Evolutionary conservation across 2,888 invertebrate genomes (phyloP), one percentile per base, ranked within the genome.

Genomic region (Acanthococcus lagerstroemiae): DNA sequence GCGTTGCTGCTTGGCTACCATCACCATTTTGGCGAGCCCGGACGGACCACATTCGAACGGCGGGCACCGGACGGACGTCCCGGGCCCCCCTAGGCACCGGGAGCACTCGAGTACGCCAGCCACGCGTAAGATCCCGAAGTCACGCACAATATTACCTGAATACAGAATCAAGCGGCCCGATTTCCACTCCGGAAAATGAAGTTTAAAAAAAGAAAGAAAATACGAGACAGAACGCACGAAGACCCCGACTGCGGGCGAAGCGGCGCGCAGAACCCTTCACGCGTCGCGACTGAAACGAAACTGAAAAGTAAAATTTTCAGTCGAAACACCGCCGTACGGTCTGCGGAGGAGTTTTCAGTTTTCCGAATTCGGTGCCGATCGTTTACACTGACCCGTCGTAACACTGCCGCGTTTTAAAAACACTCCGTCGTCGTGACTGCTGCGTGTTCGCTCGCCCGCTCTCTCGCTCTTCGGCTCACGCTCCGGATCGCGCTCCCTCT

Each of bases 361-460:
- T n/a, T n/a, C n/a, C n/a, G n/a, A n/a, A n/a, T n/a, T 37, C 37
- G n/a, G 37, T 15, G 52, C 50, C 52, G 50, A 50, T 61, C 52
- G 52, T 50, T 37, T 37, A 27, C 61, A 61, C 52, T 61, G 61
- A 61, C 61, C 61, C 61, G 37, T 61, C 61, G 61, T 61, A 61
- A 61, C 61, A 61, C 61, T 61, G 48, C 37, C 37, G 12, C 37
- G 12, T 37, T 37, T 37, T n/a, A 37, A n/a, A 37, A 37, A 37
- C n/a, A n/a, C 12, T 37, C n/a, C 37, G 37, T 30, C 2, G 37
- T n/a, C n/a, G n/a, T n/a, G n/a, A n/a, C n/a, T 37, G 3, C 37
- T 9, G n/a, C 37, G 37, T n/a, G 37, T n/a, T 37, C 37, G 37
- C 37, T 15, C 37, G 37, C 12, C 37, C n/a, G 37, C n/a, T n/a